phyloP scores from a whole-genome alignment of 2,113 vertebrate genomes.

The Haliaeetus leucogaster region DNA sequence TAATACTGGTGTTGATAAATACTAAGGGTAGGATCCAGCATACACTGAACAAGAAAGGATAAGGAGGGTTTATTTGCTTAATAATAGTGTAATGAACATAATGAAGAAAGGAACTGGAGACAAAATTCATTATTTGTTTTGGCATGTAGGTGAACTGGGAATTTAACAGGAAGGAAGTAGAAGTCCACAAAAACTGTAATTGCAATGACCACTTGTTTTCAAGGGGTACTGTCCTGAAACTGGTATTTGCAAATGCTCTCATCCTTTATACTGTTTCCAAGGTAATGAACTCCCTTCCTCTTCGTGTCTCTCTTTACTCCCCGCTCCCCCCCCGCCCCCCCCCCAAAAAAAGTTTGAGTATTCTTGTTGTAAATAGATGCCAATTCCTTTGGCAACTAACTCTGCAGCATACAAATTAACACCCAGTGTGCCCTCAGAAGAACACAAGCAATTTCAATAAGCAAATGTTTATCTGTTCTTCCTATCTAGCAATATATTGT shows the following conservation, averaged over 20 bases:
- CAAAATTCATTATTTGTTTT: neutral
- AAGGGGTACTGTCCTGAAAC: neutral
- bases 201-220: neutral
- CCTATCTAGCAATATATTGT: neutral
- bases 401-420: neutral
- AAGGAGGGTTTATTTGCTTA: neutral
- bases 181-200: neutral
- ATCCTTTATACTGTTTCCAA: neutral
- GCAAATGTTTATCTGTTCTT: neutral
- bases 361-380: neutral
- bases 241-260: neutral
- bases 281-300: neutral
- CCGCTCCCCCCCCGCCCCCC: rapidly evolving
- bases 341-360: neutral
- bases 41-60: neutral
- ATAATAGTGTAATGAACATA: neutral
- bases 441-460: neutral
- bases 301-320: neutral
- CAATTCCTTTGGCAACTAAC: neutral
- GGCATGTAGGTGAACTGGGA: neutral
- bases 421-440: neutral
- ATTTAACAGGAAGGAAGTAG: neutral
- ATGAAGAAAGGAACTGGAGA: neutral
- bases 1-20: neutral
- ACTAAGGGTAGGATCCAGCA: neutral